phyloP scores from a whole-genome alignment of 1,140 invertebrate species.

The Drepana arcuata region DNA sequence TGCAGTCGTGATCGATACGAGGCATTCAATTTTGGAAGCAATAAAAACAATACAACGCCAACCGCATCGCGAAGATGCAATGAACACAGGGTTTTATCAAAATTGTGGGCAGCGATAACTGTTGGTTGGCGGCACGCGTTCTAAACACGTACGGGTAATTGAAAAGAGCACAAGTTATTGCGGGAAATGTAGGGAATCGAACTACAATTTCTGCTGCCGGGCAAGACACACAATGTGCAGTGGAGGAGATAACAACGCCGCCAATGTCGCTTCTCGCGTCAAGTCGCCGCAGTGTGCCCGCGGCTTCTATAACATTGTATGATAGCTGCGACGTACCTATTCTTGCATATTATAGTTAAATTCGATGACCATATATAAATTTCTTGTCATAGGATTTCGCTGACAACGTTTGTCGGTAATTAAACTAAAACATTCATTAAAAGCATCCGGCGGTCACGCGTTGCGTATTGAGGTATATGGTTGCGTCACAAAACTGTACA shows the following conservation, averaged over 20 bases:
- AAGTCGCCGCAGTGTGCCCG: conserved; percentile 12
- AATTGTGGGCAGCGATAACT: conserved; percentile 37
- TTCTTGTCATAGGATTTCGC: too few relatives aligned
- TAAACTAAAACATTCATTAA: conserved; percentile 45
- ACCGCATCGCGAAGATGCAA: conserved; percentile 26
- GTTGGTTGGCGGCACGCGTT: conserved; percentile 45
- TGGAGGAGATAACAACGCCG: conserved; percentile 14
- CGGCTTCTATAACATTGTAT: too few relatives aligned
- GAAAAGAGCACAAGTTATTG: conserved; percentile 54
- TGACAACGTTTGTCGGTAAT: conserved; percentile 34
- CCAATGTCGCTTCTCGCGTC: conserved; percentile 17
- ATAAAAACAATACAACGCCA: conserved; percentile 11
- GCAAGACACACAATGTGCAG: conserved; percentile 41
- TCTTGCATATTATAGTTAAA: too few relatives aligned
- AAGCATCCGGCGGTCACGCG: conserved; percentile 40
- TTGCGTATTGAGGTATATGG: conserved; percentile 42
- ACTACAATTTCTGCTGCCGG: conserved; percentile 41
- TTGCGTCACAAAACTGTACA: conserved; percentile 33
- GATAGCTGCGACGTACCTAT: too few relatives aligned
- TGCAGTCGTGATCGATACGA: conserved; percentile 27
- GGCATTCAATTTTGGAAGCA: conserved; percentile 14
- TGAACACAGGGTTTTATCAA: conserved; percentile 51
- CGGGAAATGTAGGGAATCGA: conserved; percentile 39
- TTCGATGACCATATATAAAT: too few relatives aligned
- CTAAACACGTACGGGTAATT: conserved; percentile 48